Evolutionary conservation across 2,888 invertebrate genomes (phyloP).

Genomic region (Lordiphosa fenestrarum): DNA sequence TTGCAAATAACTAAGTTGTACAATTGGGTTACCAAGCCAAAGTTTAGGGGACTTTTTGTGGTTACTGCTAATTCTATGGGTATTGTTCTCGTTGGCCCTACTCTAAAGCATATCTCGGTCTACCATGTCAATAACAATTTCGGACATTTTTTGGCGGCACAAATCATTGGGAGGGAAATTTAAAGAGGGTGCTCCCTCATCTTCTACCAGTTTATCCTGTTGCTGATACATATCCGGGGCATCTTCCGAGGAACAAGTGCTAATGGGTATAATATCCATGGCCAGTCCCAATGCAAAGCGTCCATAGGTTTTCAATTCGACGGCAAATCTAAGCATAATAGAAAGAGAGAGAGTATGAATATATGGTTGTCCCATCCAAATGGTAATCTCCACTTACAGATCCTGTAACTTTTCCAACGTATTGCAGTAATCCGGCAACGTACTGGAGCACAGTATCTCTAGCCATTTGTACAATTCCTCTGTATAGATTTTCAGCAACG

Average conservation of each 20-base stretch:
- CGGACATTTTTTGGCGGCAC: conserved; percentile 86
- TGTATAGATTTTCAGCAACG: conserved; percentile 84
- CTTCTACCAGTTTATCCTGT: conserved; percentile 74
- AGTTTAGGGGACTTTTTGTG: not conserved
- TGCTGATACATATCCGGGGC: conserved; percentile 85
- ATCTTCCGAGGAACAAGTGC: conserved; percentile 85
- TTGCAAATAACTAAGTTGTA: conserved; percentile 30
- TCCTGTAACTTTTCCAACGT: conserved; percentile 81
- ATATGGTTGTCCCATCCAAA: not conserved
- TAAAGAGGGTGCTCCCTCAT: conserved; percentile 75
- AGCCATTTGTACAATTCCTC: conserved; percentile 83
- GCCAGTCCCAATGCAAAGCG: conserved; percentile 86
- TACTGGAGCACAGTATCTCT: conserved; percentile 81
- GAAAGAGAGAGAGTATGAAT: not conserved
- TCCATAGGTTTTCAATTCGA: conserved; percentile 84
- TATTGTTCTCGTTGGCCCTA: not conserved
- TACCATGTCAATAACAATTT: conserved; percentile 85
- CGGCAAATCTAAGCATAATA: conserved; percentile 81
- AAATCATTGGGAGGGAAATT: conserved; percentile 82
- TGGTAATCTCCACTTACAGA: conserved; percentile 38
- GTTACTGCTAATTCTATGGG: too few relatives aligned
- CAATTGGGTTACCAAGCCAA: conserved; percentile 3
- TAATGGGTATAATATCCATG: conserved; percentile 87
- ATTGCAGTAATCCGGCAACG: conserved; percentile 74
- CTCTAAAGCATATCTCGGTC: conserved; percentile 83